Percentiles rank a stretch among this genome's conserved stretches.
Evolutionary conservation across 2,888 invertebrate genomes (phyloP).

Genomic region (Drosophila robusta): DNA sequence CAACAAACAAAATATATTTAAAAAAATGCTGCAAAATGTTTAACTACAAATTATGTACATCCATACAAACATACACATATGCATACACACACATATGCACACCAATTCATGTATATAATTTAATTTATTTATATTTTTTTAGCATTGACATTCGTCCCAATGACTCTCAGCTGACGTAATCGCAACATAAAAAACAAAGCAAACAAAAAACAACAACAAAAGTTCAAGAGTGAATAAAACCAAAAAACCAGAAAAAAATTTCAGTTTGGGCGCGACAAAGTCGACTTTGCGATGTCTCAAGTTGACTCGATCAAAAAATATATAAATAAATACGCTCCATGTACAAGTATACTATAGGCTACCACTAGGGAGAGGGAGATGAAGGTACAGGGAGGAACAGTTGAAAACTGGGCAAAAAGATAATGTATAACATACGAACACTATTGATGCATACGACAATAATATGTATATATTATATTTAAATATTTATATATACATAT

Average conservation of each 20-base stretch:
- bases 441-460: no score
- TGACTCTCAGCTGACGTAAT: slow-evolving; percentile 66
- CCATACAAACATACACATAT: background rate
- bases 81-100: background rate
- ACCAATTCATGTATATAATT: slow-evolving; percentile 7
- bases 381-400: background rate
- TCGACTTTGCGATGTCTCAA: slow-evolving; percentile 25
- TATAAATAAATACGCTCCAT: background rate
- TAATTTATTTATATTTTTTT: slow-evolving; percentile 42
- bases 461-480: no score
- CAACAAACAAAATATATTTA: slow-evolving; percentile 41
- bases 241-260: slow-evolving; percentile 11
- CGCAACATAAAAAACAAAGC: slow-evolving; percentile 60
- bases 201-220: slow-evolving; percentile 14
- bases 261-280: slow-evolving; percentile 21
- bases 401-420: no score
- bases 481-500: no score
- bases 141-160: slow-evolving; percentile 55
- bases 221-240: slow-evolving; percentile 44
- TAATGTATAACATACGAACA: no score
- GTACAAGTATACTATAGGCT: background rate
- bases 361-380: background rate
- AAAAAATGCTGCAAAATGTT: slow-evolving; percentile 26
- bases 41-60: slow-evolving; percentile 18
- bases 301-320: slow-evolving; percentile 54